Evolutionary conservation across 1,140 invertebrate genomes (phyloP).

Genomic region (Arctopsyche grandis): DNA sequence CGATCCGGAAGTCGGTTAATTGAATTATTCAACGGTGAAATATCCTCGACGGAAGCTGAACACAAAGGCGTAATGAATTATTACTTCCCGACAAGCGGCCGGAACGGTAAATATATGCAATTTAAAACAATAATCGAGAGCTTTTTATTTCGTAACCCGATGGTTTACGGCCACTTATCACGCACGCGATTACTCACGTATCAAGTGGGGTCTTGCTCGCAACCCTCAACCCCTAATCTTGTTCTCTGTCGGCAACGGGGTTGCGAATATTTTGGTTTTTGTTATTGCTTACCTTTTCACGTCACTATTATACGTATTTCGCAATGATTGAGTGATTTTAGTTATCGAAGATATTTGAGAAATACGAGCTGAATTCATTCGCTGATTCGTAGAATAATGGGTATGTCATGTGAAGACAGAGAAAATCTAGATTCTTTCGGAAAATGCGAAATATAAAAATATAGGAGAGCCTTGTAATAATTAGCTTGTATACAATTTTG

Average conservation of each 20-base stretch:
- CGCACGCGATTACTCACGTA: conserved; percentile 52
- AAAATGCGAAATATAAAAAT: too few species aligned
- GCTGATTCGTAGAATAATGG: too few species aligned
- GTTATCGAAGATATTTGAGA: too few species aligned
- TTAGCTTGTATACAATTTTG: too few species aligned
- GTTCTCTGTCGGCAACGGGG: not conserved
- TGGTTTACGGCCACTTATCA: conserved; percentile 50
- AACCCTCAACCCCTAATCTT: not conserved
- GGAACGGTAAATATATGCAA: conserved; percentile 51
- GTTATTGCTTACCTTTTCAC: conserved; percentile 10
- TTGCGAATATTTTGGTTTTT: not conserved
- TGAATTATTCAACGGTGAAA: conserved; percentile 38
- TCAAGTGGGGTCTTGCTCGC: conserved; percentile 42
- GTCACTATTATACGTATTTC: not conserved
- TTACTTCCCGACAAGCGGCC: conserved; percentile 26
- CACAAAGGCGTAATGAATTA: conserved; percentile 41
- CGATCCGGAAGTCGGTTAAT: conserved; percentile 17
- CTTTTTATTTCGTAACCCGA: conserved; percentile 48
- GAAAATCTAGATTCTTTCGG: too few species aligned
- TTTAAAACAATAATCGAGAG: conserved; percentile 52
- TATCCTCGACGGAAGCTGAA: conserved; percentile 11
- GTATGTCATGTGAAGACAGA: too few species aligned
- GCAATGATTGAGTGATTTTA: not conserved
- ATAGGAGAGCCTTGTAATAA: too few species aligned
- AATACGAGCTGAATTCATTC: too few species aligned